These are phyloP conservation scores for Agapornis roseicollis DNA, from an alignment of 2,113 vertebrate genomes.

Conservation along the genomic window DNA sequence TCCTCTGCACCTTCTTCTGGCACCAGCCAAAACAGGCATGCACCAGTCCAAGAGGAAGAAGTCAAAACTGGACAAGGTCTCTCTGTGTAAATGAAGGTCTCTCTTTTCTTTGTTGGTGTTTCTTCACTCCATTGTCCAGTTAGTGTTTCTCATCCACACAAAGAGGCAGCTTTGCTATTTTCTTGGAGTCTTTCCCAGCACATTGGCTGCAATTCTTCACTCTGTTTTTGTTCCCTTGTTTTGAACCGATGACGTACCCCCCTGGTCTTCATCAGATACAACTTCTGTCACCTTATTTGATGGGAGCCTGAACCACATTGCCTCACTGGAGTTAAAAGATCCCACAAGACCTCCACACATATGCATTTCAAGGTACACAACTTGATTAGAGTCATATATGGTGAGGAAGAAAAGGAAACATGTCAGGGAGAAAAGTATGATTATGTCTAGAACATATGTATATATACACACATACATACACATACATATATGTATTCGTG, in stretches of 20 bases:
- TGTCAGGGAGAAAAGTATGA: neutral
- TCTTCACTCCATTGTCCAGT: neutral
- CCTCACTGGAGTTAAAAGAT: neutral
- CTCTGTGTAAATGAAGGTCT: neutral
- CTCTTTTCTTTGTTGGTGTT: neutral
- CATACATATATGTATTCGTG: neutral
- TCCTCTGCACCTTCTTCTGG: neutral
- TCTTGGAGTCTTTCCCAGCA: constrained; percentile 14
- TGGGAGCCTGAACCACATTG: neutral
- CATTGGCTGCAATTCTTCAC: neutral
- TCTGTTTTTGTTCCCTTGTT: neutral
- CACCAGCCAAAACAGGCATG: fast-evolving
- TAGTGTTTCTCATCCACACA: neutral
- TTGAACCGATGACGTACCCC: neutral
- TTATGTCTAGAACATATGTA: neutral
- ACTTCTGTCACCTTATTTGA: neutral
- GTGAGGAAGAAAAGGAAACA: neutral
- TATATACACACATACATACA: neutral
- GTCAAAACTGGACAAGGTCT: neutral
- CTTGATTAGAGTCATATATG: neutral
- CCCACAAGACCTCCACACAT: neutral
- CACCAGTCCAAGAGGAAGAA: neutral
- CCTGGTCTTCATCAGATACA: neutral
- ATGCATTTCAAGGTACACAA: neutral
- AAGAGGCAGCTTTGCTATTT: neutral